A percentile compares a stretch with the other conserved stretches of the same genome.
Conservation (phyloP, 2,797 vertebrate genomes). For the Falco concolor region DNA sequence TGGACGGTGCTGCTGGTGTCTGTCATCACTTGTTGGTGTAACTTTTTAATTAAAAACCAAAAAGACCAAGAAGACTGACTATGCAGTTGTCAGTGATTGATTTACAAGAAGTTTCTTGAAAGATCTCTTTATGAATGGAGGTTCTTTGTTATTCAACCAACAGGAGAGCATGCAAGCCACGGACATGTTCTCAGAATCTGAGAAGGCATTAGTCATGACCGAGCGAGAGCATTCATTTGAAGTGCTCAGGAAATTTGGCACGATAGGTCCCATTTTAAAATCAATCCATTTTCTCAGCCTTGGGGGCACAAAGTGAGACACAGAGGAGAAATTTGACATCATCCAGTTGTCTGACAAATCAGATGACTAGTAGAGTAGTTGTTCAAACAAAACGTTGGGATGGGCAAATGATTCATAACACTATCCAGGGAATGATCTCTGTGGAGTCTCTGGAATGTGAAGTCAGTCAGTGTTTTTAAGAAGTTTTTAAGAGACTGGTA, state of each 20-base stretch:
- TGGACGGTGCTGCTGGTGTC: background rate
- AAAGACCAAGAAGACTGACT: background rate
- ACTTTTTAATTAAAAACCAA: constrained; percentile 57
- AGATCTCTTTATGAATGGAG: background rate
- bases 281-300: constrained; percentile 19
- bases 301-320: background rate
- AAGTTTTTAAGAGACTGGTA: background rate
- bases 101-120: constrained; percentile 26
- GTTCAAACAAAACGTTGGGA: background rate
- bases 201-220: constrained; percentile 7
- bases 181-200: background rate
- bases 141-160: background rate
- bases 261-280: background rate
- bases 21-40: background rate
- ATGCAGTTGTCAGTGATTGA: background rate
- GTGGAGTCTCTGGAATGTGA: background rate
- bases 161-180: background rate
- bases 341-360: constrained; percentile 16
- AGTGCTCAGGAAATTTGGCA: constrained; percentile 25
- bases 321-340: constrained; percentile 10
- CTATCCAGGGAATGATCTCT: constrained; percentile 3
- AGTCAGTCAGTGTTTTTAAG: background rate
- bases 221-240: background rate
- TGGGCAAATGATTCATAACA: background rate
- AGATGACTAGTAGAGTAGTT: background rate